These are phyloP conservation scores for Capromys pilorides DNA, from an alignment of 2,797 vertebrate genomes.

Conservation along the genomic window DNA sequence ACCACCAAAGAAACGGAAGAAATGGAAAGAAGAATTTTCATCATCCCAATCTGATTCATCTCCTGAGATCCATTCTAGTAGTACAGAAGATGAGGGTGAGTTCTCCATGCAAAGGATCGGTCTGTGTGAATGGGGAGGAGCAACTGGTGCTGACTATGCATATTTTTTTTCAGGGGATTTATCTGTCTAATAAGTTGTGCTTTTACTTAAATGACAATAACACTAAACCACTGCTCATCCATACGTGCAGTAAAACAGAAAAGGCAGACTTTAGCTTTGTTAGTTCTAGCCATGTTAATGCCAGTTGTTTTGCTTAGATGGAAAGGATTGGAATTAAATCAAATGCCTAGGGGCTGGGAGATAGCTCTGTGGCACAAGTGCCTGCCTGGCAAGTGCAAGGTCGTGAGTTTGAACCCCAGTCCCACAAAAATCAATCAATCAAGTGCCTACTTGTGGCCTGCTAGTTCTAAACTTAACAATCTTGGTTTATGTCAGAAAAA, in stretches of 20 bases:
- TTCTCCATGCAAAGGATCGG: neutral
- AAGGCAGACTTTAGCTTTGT: neutral
- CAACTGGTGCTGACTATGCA: neutral
- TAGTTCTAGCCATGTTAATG: neutral
- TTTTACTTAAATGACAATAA: constrained; percentile 44
- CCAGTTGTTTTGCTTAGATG: neutral
- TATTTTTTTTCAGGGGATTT: neutral
- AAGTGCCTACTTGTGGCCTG: constrained; percentile 19
- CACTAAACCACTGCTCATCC: neutral
- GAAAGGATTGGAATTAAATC: neutral
- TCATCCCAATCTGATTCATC: constrained; percentile 92
- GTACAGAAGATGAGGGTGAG: constrained; percentile 92
- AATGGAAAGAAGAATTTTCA: constrained; percentile 97
- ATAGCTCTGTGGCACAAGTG: no score
- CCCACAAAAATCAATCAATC: no score
- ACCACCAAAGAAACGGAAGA: constrained; percentile 98
- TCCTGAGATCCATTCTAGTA: constrained; percentile 88
- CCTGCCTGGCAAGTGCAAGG: no score
- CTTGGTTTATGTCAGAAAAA: constrained; percentile 12
- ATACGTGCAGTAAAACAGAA: neutral
- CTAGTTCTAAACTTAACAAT: constrained; percentile 1
- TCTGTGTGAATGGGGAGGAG: neutral
- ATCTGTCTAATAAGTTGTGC: neutral
- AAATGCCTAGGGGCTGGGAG: no score
- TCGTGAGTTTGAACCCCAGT: no score